Conservation (phyloP, 2,113 vertebrate genomes). For the Mustela lutreola region DNA sequence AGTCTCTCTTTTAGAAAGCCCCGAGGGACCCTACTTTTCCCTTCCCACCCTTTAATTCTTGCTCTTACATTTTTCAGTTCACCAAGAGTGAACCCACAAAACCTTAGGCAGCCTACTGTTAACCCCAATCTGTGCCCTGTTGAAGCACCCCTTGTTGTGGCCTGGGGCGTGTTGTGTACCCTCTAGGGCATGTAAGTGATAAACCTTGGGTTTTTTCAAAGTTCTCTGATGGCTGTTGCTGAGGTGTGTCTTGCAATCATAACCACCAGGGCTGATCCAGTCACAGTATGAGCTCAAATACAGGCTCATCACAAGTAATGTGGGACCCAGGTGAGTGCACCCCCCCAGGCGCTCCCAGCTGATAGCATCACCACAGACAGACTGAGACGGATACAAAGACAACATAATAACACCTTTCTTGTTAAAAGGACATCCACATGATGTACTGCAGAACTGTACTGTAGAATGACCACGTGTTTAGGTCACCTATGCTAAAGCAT, state of each 20-base stretch:
- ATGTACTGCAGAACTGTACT: neutral
- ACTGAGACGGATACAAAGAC: neutral
- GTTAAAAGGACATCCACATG: conserved; percentile 16
- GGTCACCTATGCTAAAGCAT: neutral
- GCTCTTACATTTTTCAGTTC: neutral
- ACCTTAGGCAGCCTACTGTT: neutral
- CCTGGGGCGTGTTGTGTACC: neutral
- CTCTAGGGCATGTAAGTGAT: neutral
- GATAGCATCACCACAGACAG: neutral
- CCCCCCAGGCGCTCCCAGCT: neutral
- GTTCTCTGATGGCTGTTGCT: neutral
- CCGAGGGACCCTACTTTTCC: neutral
- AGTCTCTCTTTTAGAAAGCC: neutral
- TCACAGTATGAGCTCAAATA: neutral
- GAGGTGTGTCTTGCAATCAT: neutral
- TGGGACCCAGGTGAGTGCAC: neutral
- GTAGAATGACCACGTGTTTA: neutral
- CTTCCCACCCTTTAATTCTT: neutral
- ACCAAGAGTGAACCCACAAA: neutral
- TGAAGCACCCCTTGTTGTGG: neutral
- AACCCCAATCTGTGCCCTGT: neutral
- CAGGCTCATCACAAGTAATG: neutral
- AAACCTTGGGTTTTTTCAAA: neutral
- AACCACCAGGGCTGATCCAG: neutral
- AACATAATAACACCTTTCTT: neutral